Evolutionary conservation across 2,888 invertebrate species (phyloP).

Genomic region (Pristionchus arcanus): DNA sequence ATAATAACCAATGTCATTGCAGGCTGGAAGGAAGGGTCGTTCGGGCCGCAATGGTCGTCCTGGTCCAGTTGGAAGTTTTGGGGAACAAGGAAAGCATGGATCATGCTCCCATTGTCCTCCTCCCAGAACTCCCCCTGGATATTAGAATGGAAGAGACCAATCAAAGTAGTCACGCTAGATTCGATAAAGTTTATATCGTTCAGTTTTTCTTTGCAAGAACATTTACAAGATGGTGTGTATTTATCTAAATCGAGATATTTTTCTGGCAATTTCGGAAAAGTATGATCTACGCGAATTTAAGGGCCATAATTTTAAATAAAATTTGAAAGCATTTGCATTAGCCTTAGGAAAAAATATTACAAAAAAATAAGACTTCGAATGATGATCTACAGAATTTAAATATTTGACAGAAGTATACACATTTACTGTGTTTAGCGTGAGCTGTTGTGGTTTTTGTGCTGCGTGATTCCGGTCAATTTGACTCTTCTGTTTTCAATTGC

Average conservation of each 20-base stretch:
- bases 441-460: background rate
- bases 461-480: background rate
- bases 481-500: background rate
- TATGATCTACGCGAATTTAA: no score
- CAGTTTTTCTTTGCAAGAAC: background rate
- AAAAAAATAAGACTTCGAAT: no score
- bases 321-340: no score
- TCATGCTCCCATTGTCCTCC: conserved; percentile 75
- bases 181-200: conserved; percentile 18
- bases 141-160: conserved; percentile 58
- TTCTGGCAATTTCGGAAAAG: no score
- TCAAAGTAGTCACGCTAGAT: conserved; percentile 36
- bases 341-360: no score
- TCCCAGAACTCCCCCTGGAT: conserved; percentile 75
- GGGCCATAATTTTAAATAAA: no score
- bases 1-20: background rate
- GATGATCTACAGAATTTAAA: no score
- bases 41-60: conserved; percentile 68
- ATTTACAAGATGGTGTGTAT: background rate
- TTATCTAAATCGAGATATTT: no score
- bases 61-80: conserved; percentile 71
- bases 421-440: conserved; percentile 5
- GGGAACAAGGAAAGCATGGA: conserved; percentile 70
- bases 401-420: no score
- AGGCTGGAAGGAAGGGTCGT: conserved; percentile 65